Evolutionary conservation across 2,888 invertebrate genomes (phyloP).

Genomic region (Pinctada fucata): DNA sequence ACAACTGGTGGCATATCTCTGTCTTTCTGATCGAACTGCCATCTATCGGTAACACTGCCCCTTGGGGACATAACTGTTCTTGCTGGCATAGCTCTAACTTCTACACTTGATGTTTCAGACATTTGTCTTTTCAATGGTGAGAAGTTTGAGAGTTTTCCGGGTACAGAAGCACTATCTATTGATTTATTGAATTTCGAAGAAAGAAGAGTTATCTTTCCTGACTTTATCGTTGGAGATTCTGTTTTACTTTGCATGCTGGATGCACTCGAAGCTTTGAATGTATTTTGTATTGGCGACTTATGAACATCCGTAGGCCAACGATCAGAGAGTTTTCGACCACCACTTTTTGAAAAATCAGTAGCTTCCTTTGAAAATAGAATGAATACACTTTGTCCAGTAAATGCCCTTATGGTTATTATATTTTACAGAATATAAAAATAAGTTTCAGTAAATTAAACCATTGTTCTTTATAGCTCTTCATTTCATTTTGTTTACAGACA

Average conservation of each 20-base stretch:
- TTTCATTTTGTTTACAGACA: too few relatives aligned
- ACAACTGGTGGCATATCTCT: neutral
- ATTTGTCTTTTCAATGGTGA: neutral
- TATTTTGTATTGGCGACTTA: constrained; percentile 21
- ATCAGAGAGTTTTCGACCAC: constrained; percentile 25
- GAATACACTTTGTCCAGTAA: too few relatives aligned
- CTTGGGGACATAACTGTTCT: constrained; percentile 26
- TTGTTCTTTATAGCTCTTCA: too few relatives aligned
- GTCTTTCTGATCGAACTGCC: constrained; percentile 30
- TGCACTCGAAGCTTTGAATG: constrained; percentile 22
- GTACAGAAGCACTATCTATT: neutral
- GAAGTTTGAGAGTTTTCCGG: neutral
- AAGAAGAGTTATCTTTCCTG: constrained; percentile 24
- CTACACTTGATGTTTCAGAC: neutral
- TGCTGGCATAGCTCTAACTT: neutral
- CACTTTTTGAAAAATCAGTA: constrained; percentile 5
- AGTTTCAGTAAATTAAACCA: too few relatives aligned
- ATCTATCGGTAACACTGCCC: constrained; percentile 45
- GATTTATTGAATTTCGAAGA: constrained; percentile 32
- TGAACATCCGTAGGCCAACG: constrained; percentile 32
- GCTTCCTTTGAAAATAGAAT: constrained; percentile 18
- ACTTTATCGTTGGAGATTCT: constrained; percentile 6
- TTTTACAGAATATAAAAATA: too few relatives aligned
- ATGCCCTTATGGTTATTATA: too few relatives aligned
- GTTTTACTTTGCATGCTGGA: neutral